These are phyloP conservation scores for Ochropleura leucogaster DNA, from an alignment of 2,888 invertebrate species.

Conservation along the genomic window DNA sequence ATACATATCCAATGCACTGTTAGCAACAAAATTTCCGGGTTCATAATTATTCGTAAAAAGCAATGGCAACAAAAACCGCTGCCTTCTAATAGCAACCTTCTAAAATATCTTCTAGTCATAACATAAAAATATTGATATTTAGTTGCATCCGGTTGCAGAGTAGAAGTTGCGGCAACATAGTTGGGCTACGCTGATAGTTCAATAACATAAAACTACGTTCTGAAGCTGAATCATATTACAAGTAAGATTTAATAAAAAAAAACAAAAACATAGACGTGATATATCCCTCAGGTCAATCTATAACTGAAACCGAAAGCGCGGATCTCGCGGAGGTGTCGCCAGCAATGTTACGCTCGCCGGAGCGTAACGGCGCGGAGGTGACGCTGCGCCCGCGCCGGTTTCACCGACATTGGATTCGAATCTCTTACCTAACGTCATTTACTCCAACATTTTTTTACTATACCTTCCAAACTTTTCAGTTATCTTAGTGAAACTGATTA, in stretches of 20 bases:
- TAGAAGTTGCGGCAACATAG: background rate
- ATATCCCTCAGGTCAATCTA: constrained; percentile 28
- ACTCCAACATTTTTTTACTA: constrained; percentile 79
- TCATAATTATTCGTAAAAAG: constrained; percentile 25
- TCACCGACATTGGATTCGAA: constrained; percentile 84
- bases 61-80: constrained; percentile 27
- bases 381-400: constrained; percentile 73
- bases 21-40: constrained; percentile 39
- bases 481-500: constrained; percentile 68
- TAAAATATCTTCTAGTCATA: constrained; percentile 12
- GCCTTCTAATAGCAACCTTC: constrained; percentile 39
- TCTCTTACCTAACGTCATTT: constrained; percentile 83
- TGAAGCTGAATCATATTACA: background rate
- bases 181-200: background rate
- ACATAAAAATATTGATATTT: background rate
- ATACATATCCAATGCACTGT: constrained; percentile 18
- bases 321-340: constrained; percentile 80
- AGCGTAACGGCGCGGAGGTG: constrained; percentile 79
- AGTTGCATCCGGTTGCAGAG: background rate
- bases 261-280: constrained; percentile 15
- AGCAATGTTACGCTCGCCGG: constrained; percentile 85
- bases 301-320: constrained; percentile 76
- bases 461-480: constrained; percentile 69
- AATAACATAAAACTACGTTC: background rate
- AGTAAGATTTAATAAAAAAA: background rate